Percentiles rank a stretch among this genome's conserved stretches.
Conservation (phyloP, 2,888 invertebrate species). For the Rhyacophila evoluta region DNA sequence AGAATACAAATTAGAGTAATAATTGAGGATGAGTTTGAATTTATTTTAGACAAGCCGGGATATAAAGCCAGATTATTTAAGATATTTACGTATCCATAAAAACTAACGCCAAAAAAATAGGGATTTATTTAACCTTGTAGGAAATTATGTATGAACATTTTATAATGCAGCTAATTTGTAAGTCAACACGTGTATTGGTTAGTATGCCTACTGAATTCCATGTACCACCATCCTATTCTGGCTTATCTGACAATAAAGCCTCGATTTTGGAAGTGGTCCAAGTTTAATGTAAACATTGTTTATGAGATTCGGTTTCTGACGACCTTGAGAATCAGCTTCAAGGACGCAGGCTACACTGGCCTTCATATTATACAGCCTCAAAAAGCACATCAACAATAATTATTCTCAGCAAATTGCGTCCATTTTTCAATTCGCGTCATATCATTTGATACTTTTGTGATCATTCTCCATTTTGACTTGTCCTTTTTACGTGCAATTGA, state of each 20-base stretch:
- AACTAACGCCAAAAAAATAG: too few relatives aligned
- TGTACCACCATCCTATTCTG: neutral
- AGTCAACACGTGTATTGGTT: neutral
- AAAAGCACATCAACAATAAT: neutral
- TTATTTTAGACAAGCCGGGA: too few relatives aligned
- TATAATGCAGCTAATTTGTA: neutral
- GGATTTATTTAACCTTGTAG: too few relatives aligned
- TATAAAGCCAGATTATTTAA: too few relatives aligned
- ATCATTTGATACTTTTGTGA: too few relatives aligned
- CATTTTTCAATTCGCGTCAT: neutral
- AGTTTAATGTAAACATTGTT: constrained; percentile 25
- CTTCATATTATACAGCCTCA: neutral
- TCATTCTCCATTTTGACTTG: too few relatives aligned
- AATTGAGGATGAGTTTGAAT: too few relatives aligned
- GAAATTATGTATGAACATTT: too few relatives aligned
- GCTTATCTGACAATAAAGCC: neutral
- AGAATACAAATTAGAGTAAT: too few relatives aligned
- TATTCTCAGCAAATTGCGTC: neutral
- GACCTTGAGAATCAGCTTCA: constrained; percentile 10
- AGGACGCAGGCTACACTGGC: neutral
- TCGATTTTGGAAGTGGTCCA: constrained; percentile 8
- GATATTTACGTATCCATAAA: too few relatives aligned
- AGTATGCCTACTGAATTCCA: neutral
- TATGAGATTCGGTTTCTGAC: neutral
- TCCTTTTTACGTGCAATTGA: too few relatives aligned